Evolutionary conservation across 2,888 invertebrate genomes (phyloP), one percentile per base, ranked within the genome.

Genomic region (Mythimna impura): DNA sequence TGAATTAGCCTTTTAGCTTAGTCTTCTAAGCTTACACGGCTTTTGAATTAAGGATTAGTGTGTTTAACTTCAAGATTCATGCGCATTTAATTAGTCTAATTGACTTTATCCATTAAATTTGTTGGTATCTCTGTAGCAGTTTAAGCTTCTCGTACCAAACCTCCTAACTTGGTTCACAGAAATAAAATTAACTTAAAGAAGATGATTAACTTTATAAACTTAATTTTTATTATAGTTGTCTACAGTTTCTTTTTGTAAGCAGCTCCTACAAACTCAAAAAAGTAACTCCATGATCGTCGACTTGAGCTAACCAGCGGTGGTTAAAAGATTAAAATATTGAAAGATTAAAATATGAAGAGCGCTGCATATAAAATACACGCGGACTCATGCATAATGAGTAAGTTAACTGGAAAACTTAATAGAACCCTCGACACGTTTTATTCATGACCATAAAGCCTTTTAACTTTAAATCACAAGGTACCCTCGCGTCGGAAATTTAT

Each of bases 341-440:
- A 47, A 25, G 36, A 60, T 64, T 81, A 82, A 83, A 82, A 77
- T 62, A 76, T 78, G 80, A 78, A 82, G 78, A 82, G 73, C 68
- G 73, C 66, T 80, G 80, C 78, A 77, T 80, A 80, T 77, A 83
- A 85, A 85, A 84, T 85, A 84, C 73, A 83, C 76, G 76, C 74
- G 67, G 71, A 43, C 67, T 69, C 76, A 70, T 74, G 82, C 78
- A 88, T 92, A 91, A 92, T 92, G 90, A 90, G 89, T 47, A 91
- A 91, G 90, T 91, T 91, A 90, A 91, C 89, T 88, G 83, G 86
- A 83, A 91, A 93, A 91, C 89, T 92, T 91, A 89, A 89, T 89
- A 88, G 88, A 86, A 87, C 87, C 90, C 90, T 88, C 87, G 87
- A 91, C 91, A 91, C 91, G 91, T 91, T 93, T 93, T 91, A 91